Base-by-base conservation (phyloP, 2,113 vertebrate genomes). In the Boleophthalmus pectinirostris region DNA sequence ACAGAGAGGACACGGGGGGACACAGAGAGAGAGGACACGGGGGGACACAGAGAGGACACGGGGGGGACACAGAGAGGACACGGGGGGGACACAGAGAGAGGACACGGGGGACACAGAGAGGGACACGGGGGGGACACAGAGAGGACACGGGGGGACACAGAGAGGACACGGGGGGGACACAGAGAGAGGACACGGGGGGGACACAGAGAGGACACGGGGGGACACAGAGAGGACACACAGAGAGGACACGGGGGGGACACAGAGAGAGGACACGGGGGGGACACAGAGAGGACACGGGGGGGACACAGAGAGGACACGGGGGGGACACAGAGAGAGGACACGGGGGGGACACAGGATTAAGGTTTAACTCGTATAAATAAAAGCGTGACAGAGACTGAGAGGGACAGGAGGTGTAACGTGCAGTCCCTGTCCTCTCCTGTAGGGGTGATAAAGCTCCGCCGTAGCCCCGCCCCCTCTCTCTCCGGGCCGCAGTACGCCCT, bases 371-470 rank as follows among this genome's bases (percentile, higher is more conserved):
- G 29, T 4, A 29, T 29, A 29, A 29, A 29, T 2, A 29, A 29
- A 29, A 10, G 38, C 9, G 9, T 8, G 38, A 43, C 38, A 43
- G 9, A 43, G 35, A 35, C 5, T 10, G 7, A 43, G 38, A 43
- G 38, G 7, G 9, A 43, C 9, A 43, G 29, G 38, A 43, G 38
- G 10, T 33, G 6, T 64, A 35, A 38, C 18, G 18, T 64, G 33
- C 3, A 38, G 29, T 66, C 46, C 21, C n/a, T 23, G 3, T 46
- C 38, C 65, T 15, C 21, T 66, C 43, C 13, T 66, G 1, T 54
- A 97, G 96, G 96, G 20, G 95, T 97, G 87, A 94, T 97, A 49
- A 95, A 93, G 79, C 92, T 97, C 49, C 90, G 96, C 3, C 89
- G 79, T 80, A 94, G 89, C 47, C 96, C 95, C 12, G 88, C 89